Evolutionary conservation across 2,797 vertebrate species (phyloP).

Genomic region (Choloepus didactylus): DNA sequence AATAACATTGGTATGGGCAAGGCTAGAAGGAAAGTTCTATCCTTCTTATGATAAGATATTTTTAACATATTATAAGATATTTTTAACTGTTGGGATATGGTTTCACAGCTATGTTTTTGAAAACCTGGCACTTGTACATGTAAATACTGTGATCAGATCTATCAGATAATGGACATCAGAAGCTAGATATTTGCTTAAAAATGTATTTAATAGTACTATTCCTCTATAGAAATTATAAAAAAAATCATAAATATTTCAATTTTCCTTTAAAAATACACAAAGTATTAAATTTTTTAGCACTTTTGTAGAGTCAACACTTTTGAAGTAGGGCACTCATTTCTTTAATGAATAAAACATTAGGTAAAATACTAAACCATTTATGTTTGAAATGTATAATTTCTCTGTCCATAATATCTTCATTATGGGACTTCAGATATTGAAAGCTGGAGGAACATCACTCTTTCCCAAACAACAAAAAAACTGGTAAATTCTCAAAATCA

Average conservation of each 20-base stretch:
- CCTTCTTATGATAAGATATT: background rate
- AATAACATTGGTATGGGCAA: background rate
- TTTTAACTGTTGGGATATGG: background rate
- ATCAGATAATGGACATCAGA: background rate
- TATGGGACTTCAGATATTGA: background rate
- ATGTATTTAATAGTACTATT: background rate
- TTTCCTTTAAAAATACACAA: background rate
- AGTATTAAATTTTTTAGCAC: background rate
- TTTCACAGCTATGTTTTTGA: background rate
- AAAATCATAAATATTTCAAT: background rate
- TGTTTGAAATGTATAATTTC: background rate
- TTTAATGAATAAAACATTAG: background rate
- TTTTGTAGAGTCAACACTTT: background rate
- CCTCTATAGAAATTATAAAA: background rate
- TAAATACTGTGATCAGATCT: background rate
- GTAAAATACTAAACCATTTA: conserved; percentile 42
- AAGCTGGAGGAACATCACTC: background rate
- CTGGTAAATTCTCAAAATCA: background rate
- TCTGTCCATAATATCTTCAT: background rate
- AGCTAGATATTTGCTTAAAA: background rate
- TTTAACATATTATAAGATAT: background rate
- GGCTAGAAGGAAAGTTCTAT: background rate
- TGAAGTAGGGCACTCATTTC: background rate
- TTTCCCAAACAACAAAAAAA: background rate
- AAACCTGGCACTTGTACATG: background rate